A percentile compares a stretch with the other conserved stretches of the same genome.
Evolutionary conservation across 1,140 invertebrate genomes (phyloP).

Genomic region (Heterodera schachtii): DNA sequence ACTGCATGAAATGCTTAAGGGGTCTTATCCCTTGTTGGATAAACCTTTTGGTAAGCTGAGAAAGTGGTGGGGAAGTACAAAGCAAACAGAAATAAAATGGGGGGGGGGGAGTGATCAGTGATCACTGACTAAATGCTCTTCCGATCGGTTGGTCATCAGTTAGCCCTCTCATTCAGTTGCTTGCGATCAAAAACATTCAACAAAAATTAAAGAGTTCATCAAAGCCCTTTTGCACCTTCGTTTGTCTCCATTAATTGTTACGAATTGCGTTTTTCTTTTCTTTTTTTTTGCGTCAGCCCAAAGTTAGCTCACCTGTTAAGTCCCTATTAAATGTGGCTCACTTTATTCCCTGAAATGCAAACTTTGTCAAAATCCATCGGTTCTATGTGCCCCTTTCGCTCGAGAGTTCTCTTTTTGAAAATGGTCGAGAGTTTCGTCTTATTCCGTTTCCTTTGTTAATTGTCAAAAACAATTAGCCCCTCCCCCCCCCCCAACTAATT

Average conservation of each 20-base stretch:
- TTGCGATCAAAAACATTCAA: too few species aligned
- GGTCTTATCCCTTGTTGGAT: too few species aligned
- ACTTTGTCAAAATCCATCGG: background rate
- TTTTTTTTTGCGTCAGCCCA: too few species aligned
- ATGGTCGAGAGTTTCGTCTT: background rate
- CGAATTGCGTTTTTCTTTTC: background rate
- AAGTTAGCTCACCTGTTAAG: background rate
- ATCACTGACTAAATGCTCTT: too few species aligned
- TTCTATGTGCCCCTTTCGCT: background rate
- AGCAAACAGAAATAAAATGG: too few species aligned
- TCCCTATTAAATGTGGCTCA: background rate
- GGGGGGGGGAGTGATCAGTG: too few species aligned
- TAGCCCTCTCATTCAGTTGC: too few species aligned
- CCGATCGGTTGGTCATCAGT: too few species aligned
- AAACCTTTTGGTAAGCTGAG: too few species aligned
- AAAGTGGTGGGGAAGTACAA: too few species aligned
- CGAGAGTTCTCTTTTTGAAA: background rate
- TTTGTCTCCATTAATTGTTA: background rate
- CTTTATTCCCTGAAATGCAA: background rate
- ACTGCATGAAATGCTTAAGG: too few species aligned
- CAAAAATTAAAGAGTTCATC: too few species aligned
- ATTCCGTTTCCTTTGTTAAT: background rate
- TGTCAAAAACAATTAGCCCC: slow-evolving; percentile 17
- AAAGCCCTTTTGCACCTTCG: background rate
- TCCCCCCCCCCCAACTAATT: background rate